These are phyloP conservation scores for Caenorhabditis angaria DNA, from an alignment of 2,888 invertebrate species.

Conservation along the genomic window DNA sequence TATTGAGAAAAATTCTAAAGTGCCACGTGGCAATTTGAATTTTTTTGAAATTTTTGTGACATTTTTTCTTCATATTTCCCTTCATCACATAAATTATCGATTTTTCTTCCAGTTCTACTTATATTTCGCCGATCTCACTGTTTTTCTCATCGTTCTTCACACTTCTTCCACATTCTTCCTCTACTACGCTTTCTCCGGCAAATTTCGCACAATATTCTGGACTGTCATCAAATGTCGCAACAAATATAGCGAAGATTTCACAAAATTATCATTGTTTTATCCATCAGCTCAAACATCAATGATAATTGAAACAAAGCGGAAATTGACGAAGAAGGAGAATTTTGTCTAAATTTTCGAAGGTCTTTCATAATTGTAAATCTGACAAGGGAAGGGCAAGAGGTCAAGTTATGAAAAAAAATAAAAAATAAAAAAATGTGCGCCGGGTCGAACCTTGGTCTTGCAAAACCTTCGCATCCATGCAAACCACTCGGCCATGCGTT, in stretches of 20 bases:
- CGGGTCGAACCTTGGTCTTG: too few species aligned
- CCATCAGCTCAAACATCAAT: background rate
- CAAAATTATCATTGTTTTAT: background rate
- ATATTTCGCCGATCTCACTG: conserved; percentile 39
- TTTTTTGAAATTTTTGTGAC: too few species aligned
- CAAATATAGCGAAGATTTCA: background rate
- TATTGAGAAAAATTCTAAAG: too few species aligned
- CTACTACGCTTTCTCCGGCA: conserved; percentile 41
- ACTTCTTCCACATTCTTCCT: conserved; percentile 42
- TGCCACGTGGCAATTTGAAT: too few species aligned
- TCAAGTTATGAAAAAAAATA: too few species aligned
- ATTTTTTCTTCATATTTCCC: background rate
- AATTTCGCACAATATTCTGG: conserved; percentile 25
- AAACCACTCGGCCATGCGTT: too few species aligned
- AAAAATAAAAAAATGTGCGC: too few species aligned
- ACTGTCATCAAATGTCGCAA: background rate
- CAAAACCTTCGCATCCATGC: too few species aligned
- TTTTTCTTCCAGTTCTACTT: too few species aligned
- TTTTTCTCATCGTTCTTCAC: conserved; percentile 41
- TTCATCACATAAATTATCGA: too few species aligned
- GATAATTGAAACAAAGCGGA: background rate
- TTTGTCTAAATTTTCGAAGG: background rate
- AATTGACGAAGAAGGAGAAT: background rate
- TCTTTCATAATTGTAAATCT: too few species aligned
- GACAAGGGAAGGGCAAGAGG: too few species aligned